These are phyloP conservation scores for Argya squamiceps DNA, from an alignment of 2,797 vertebrate species.

Conservation along the genomic window DNA sequence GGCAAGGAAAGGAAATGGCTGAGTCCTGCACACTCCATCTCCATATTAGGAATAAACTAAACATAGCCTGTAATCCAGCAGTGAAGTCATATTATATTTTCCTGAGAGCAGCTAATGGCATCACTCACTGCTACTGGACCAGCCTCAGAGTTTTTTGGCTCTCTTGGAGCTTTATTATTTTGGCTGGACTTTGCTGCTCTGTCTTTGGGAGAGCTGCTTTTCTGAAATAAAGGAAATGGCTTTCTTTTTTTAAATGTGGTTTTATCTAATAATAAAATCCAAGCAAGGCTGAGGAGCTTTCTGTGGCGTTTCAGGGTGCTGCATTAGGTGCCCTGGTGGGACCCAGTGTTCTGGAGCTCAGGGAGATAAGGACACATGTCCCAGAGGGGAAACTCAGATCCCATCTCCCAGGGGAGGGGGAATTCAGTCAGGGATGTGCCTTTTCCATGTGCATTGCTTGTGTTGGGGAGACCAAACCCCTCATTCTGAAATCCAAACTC, in stretches of 20 bases:
- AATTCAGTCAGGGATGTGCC: background rate
- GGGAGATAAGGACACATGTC: background rate
- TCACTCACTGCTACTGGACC: slow-evolving; percentile 59
- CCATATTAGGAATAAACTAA: slow-evolving; percentile 84
- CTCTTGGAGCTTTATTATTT: background rate
- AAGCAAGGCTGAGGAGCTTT: background rate
- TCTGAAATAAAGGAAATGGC: background rate
- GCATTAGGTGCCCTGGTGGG: background rate
- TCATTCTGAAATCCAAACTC: background rate
- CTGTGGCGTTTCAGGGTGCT: background rate
- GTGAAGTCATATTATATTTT: slow-evolving; percentile 77
- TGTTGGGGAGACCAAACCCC: background rate
- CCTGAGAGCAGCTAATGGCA: slow-evolving; percentile 61
- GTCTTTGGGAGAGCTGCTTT: background rate
- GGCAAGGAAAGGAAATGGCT: slow-evolving; percentile 75
- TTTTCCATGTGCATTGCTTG: background rate
- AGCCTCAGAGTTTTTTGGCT: slow-evolving; percentile 39
- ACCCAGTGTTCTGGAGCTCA: background rate
- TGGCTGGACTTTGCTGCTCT: background rate
- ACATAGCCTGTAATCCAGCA: slow-evolving; percentile 75
- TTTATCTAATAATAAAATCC: slow-evolving; percentile 36
- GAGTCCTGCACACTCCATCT: slow-evolving; percentile 52
- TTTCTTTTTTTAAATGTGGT: background rate
- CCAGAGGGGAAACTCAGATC: background rate
- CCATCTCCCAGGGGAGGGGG: background rate